Conservation (phyloP, 2,797 vertebrate species). For the Naso thynnoides region DNA sequence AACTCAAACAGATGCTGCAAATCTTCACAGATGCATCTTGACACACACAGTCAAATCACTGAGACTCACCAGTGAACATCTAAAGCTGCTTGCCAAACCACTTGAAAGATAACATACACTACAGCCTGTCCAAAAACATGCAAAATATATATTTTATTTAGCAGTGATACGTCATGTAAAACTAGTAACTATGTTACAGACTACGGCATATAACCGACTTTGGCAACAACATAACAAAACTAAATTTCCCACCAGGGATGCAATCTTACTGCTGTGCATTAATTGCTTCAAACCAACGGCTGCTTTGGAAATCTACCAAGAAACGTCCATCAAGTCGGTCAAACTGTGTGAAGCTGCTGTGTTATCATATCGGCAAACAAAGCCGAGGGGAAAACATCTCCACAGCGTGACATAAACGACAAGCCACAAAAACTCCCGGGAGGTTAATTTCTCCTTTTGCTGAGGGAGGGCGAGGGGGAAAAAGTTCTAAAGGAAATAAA, state of each 20-base stretch:
- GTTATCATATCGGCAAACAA: slow-evolving; percentile 34
- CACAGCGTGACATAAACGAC: slow-evolving; percentile 14
- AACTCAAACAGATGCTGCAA: background rate
- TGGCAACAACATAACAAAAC: slow-evolving; percentile 28
- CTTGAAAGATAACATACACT: background rate
- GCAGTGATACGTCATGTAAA: background rate
- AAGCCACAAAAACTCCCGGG: slow-evolving; percentile 15
- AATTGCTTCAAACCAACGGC: slow-evolving; percentile 31
- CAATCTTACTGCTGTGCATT: slow-evolving; percentile 3
- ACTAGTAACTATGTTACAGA: background rate
- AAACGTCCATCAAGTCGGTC: slow-evolving; percentile 35
- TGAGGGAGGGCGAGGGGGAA: background rate
- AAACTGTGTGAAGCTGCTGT: slow-evolving; percentile 33
- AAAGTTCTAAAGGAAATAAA: background rate
- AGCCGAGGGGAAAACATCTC: slow-evolving; percentile 13
- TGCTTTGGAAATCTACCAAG: slow-evolving; percentile 43
- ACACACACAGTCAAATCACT: background rate
- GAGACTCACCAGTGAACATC: background rate
- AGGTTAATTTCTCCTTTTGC: slow-evolving; percentile 16
- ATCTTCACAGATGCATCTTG: background rate
- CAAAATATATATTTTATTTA: background rate
- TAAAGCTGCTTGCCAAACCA: background rate
- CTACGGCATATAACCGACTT: slow-evolving; percentile 9
- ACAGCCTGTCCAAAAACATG: background rate
- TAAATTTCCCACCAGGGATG: slow-evolving; percentile 35